These are phyloP conservation scores for Chloropsis hardwickii DNA, from an alignment of 2,113 vertebrate species.

Conservation along the genomic window DNA sequence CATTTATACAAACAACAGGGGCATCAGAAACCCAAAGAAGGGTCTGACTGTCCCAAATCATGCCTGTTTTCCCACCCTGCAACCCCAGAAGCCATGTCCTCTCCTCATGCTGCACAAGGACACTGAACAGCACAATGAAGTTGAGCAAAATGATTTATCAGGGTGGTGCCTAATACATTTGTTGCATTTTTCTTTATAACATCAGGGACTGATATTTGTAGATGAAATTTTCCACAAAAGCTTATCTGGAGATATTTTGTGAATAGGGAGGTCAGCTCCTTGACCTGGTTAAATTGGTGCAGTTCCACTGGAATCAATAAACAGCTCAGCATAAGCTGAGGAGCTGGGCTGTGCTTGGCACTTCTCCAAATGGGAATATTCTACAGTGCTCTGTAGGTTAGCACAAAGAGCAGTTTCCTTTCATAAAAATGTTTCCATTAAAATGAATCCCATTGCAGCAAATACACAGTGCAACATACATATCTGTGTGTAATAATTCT, in stretches of 20 bases:
- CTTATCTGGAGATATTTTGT: neutral
- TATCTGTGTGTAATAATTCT: neutral
- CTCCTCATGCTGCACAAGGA: neutral
- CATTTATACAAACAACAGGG: neutral
- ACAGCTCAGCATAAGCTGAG: neutral
- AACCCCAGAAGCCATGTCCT: neutral
- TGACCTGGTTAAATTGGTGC: neutral
- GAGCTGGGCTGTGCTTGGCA: neutral
- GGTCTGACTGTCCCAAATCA: neutral
- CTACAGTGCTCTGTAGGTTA: neutral
- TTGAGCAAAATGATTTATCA: neutral
- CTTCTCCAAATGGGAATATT: neutral
- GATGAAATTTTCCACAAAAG: neutral
- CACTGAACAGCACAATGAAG: neutral
- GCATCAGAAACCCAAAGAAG: neutral
- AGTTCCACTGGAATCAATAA: neutral
- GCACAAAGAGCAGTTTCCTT: slow-evolving; percentile 10
- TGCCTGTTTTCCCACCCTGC: neutral
- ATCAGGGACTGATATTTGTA: neutral
- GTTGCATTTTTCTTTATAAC: neutral
- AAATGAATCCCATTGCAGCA: neutral
- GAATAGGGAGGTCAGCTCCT: neutral
- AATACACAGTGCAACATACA: neutral
- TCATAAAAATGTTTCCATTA: neutral
- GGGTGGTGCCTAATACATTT: neutral